A percentile compares a stretch with the other conserved stretches of the same genome.
Evolutionary conservation across 2,797 vertebrate genomes (phyloP).

Genomic region (Lagorchestes hirsutus): DNA sequence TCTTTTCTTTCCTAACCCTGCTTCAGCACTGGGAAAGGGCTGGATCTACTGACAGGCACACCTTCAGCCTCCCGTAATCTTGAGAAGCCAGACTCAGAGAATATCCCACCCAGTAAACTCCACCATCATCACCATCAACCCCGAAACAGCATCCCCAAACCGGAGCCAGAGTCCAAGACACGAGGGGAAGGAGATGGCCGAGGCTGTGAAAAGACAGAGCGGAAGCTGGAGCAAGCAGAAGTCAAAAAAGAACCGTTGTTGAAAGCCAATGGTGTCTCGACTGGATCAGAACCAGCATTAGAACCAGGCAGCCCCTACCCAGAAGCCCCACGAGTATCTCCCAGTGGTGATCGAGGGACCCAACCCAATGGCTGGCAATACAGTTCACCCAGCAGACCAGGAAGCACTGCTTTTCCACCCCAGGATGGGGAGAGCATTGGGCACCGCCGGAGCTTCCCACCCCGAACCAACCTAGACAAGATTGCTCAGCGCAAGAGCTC

Average conservation of each 20-base stretch:
- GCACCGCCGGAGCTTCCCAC: slow-evolving; percentile 88
- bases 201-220: slow-evolving; percentile 84
- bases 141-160: slow-evolving; percentile 78
- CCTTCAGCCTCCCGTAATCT: slow-evolving; percentile 75
- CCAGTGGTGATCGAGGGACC: slow-evolving; percentile 72
- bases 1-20: not conserved
- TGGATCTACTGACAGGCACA: not conserved
- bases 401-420: slow-evolving; percentile 82
- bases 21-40: not conserved
- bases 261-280: slow-evolving; percentile 87
- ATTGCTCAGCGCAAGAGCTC: slow-evolving; percentile 96
- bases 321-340: slow-evolving; percentile 71
- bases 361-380: slow-evolving; percentile 91
- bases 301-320: slow-evolving; percentile 86
- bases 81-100: slow-evolving; percentile 88
- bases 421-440: slow-evolving; percentile 87
- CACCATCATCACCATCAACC: slow-evolving; percentile 82
- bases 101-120: slow-evolving; percentile 83
- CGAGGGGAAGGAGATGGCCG: slow-evolving; percentile 86
- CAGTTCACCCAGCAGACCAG: slow-evolving; percentile 82
- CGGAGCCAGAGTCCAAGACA: slow-evolving; percentile 84
- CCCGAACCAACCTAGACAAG: slow-evolving; percentile 91
- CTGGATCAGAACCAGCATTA: slow-evolving; percentile 79
- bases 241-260: slow-evolving; percentile 84
- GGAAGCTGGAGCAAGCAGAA: slow-evolving; percentile 81